Evolutionary conservation across 2,888 invertebrate species (phyloP).

Genomic region (Oxystoma pomonae): DNA sequence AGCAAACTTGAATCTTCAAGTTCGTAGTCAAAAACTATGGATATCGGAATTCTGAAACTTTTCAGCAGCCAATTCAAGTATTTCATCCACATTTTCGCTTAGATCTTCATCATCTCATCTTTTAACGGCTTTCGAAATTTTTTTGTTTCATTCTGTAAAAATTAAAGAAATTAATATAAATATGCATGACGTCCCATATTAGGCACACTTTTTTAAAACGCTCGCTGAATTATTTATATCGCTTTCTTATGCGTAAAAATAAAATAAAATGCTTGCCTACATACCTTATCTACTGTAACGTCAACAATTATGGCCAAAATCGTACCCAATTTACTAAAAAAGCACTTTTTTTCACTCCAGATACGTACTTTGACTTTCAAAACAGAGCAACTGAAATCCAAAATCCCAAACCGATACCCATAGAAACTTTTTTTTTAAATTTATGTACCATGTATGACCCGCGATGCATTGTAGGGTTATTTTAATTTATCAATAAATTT

Average conservation of each 20-base stretch:
- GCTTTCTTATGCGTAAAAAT: background rate
- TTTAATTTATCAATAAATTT: no score
- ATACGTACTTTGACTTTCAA: background rate
- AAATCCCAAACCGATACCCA: background rate
- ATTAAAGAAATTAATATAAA: background rate
- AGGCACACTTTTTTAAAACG: background rate
- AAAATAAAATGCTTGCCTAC: background rate
- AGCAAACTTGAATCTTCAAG: no score
- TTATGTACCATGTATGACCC: background rate
- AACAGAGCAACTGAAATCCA: background rate
- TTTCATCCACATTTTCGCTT: background rate
- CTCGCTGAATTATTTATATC: background rate
- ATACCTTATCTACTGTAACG: background rate
- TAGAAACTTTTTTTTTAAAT: background rate
- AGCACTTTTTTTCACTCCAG: background rate
- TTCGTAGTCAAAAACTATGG: background rate
- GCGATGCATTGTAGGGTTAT: background rate
- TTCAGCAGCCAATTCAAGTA: background rate
- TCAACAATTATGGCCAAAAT: background rate
- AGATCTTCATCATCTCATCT: background rate
- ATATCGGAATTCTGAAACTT: background rate
- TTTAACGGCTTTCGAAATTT: background rate
- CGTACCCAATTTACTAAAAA: background rate
- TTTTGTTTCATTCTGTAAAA: background rate
- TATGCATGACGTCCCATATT: background rate